Evolutionary conservation across 1,140 invertebrate species (phyloP).

Genomic region (Hycleus cichorii): DNA sequence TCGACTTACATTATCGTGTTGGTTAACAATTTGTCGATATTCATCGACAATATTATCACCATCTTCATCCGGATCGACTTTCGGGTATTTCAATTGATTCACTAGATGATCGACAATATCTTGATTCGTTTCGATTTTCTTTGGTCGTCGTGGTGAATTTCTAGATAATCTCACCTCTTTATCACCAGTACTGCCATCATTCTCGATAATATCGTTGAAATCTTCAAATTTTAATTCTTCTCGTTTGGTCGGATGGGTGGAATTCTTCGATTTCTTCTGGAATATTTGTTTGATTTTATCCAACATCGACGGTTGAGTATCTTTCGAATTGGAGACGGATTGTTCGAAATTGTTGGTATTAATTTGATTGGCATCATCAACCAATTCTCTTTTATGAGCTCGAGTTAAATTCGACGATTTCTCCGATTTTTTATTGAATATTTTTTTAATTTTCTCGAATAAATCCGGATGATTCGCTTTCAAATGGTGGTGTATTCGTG

Average conservation of each 20-base stretch:
- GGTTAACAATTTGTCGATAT: too few species aligned
- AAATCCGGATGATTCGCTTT: background rate
- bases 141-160: background rate
- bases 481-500: background rate
- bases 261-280: background rate
- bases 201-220: background rate
- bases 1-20: too few species aligned
- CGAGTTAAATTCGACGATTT: too few species aligned
- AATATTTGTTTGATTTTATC: constrained; percentile 5
- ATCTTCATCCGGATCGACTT: background rate
- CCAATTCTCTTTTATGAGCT: too few species aligned
- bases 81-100: background rate
- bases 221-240: background rate
- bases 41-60: background rate
- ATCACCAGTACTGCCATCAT: background rate
- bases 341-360: too few species aligned
- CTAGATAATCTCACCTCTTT: background rate
- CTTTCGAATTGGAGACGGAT: too few species aligned
- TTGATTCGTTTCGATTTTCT: background rate
- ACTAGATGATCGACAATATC: background rate
- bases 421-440: too few species aligned
- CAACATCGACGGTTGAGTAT: background rate
- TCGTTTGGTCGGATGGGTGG: background rate
- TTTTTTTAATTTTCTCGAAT: too few species aligned
- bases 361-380: too few species aligned